A percentile compares a stretch with the other conserved stretches of the same genome.
Evolutionary conservation across 2,888 invertebrate species (phyloP).

Genomic region (Ochlodes sylvanus): DNA sequence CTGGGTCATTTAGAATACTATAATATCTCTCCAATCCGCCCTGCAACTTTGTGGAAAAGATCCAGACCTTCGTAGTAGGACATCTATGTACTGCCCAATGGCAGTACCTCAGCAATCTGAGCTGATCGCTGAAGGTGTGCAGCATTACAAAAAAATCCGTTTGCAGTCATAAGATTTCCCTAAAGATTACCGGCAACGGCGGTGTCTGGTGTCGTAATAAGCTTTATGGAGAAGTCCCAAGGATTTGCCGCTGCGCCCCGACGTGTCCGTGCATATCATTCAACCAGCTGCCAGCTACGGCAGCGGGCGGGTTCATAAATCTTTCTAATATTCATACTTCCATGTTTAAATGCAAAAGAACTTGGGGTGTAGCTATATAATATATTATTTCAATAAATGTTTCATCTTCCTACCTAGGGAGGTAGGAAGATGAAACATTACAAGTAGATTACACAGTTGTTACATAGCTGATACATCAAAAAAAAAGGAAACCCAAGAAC

Average conservation of each 20-base stretch:
- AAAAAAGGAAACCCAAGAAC: too few species aligned
- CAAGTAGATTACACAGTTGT: too few species aligned
- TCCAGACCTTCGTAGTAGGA: too few species aligned
- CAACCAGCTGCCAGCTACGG: slow-evolving; percentile 24
- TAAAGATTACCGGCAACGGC: slow-evolving; percentile 11
- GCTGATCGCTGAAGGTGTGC: neutral
- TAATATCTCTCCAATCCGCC: neutral
- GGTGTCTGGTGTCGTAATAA: slow-evolving; percentile 63
- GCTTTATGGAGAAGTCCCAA: slow-evolving; percentile 66
- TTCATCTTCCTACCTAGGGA: neutral
- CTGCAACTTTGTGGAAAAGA: neutral
- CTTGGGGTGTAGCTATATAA: neutral
- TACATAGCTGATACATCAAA: too few species aligned
- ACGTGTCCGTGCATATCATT: slow-evolving; percentile 61
- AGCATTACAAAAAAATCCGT: neutral
- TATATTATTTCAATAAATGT: neutral
- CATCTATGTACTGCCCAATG: too few species aligned
- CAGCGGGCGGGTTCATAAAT: slow-evolving; percentile 26
- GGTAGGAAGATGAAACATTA: too few species aligned
- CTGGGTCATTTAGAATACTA: too few species aligned
- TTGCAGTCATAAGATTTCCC: slow-evolving; percentile 3
- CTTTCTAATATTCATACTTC: slow-evolving; percentile 21
- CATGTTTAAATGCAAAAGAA: slow-evolving; percentile 8
- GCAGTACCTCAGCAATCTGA: too few species aligned
- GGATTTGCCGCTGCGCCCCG: slow-evolving; percentile 48